Evolutionary conservation across 2,113 vertebrate genomes (phyloP).

Genomic region (Gallinago paraguaiae): DNA sequence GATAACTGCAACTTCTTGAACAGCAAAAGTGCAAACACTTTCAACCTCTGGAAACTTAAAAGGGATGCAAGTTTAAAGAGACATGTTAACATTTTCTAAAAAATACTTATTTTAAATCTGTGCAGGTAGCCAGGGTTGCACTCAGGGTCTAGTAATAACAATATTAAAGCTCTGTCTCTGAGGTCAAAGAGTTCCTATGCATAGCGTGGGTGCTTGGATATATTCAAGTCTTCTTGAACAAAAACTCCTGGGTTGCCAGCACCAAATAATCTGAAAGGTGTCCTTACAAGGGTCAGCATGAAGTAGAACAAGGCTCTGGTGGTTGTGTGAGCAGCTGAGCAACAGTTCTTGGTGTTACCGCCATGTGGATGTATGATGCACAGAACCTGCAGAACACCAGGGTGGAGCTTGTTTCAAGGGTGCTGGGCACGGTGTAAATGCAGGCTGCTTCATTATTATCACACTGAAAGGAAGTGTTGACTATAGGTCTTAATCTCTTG

Average conservation of each 20-base stretch:
- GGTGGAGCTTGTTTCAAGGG: not conserved
- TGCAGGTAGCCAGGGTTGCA: not conserved
- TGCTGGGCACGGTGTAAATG: not conserved
- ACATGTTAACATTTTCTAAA: too few species aligned
- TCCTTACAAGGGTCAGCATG: not conserved
- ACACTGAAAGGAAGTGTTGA: not conserved
- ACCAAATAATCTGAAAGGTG: not conserved
- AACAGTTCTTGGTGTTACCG: not conserved
- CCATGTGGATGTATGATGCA: not conserved
- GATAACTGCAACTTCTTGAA: not conserved
- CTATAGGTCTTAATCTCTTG: not conserved
- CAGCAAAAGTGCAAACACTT: not conserved
- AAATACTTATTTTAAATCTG: not conserved
- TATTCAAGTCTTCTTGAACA: too few species aligned
- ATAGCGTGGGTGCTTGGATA: too few species aligned
- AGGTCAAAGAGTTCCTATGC: not conserved
- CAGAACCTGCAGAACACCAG: not conserved
- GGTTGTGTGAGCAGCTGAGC: not conserved
- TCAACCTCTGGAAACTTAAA: not conserved
- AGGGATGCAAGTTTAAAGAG: not conserved
- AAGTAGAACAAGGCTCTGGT: not conserved
- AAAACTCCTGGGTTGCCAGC: not conserved
- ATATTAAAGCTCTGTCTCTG: not conserved
- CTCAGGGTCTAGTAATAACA: not conserved
- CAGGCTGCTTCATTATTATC: not conserved